Conservation (phyloP, 1,140 invertebrate species). For the Eurosta solidaginis region DNA sequence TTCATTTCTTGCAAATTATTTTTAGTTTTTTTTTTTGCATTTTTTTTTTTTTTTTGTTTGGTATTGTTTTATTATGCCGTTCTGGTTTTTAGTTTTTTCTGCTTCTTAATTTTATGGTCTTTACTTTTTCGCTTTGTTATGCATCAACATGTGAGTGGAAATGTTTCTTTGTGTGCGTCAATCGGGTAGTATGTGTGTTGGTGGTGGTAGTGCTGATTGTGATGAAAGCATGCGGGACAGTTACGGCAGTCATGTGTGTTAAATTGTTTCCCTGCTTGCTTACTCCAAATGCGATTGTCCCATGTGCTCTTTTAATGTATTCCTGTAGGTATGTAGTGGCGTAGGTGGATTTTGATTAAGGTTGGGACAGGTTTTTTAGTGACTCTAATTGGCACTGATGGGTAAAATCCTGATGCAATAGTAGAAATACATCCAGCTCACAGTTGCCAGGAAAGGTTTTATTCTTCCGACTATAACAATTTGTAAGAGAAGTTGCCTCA, state of each 20-base stretch:
- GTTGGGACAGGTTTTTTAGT: no score
- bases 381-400: no score
- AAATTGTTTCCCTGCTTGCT: not conserved
- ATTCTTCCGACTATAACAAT: no score
- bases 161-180: not conserved
- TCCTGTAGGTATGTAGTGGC: no score
- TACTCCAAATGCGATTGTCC: not conserved
- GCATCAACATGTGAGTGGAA: not conserved
- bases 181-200: not conserved
- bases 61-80: conserved; percentile 16
- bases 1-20: not conserved
- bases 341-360: no score
- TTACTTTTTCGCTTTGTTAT: conserved; percentile 15
- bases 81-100: conserved; percentile 34
- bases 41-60: conserved; percentile 3
- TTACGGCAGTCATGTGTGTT: conserved; percentile 23
- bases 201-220: not conserved
- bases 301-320: no score
- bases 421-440: no score
- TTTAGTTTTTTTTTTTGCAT: not conserved
- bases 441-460: no score
- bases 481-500: no score
- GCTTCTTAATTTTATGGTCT: conserved; percentile 33
- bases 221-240: not conserved
- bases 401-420: no score